These are phyloP conservation scores for Ips typographus DNA, from an alignment of 1,140 invertebrate species.

Conservation along the genomic window DNA sequence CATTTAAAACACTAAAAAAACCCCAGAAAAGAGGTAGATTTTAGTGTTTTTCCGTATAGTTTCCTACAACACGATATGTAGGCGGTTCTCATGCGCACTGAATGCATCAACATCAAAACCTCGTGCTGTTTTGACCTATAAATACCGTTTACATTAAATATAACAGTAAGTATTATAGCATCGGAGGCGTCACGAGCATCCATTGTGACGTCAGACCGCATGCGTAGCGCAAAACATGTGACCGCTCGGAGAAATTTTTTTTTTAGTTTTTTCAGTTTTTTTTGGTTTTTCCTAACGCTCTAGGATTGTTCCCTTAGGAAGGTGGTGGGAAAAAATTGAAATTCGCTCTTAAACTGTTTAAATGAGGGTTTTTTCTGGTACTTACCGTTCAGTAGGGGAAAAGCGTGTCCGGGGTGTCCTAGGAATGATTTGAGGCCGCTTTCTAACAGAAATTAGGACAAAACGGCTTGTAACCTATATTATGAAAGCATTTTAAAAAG, in stretches of 20 bases:
- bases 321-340: slow-evolving; percentile 6
- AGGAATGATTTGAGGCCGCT: slow-evolving; percentile 53
- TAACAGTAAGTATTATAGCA: slow-evolving; percentile 29
- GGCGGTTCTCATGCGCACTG: not conserved
- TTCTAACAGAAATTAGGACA: too few species aligned
- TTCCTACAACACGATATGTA: not conserved
- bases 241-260: slow-evolving; percentile 8
- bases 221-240: slow-evolving; percentile 34
- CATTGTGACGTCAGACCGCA: slow-evolving; percentile 20
- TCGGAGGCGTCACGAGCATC: slow-evolving; percentile 29
- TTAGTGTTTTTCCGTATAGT: too few species aligned
- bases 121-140: slow-evolving; percentile 33
- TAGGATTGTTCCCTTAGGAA: slow-evolving; percentile 1
- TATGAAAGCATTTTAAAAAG: too few species aligned
- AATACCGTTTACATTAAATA: slow-evolving; percentile 23
- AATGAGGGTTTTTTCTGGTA: not conserved
- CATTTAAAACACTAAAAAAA: not conserved
- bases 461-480: too few species aligned
- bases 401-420: slow-evolving; percentile 52
- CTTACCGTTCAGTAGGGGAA: slow-evolving; percentile 52
- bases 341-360: not conserved
- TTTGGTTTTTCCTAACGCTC: too few species aligned
- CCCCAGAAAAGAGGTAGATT: too few species aligned
- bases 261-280: not conserved
- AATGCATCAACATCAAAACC: slow-evolving; percentile 18